Base-by-base conservation (phyloP, 2,888 invertebrate genomes). In the Andrena camellia region DNA sequence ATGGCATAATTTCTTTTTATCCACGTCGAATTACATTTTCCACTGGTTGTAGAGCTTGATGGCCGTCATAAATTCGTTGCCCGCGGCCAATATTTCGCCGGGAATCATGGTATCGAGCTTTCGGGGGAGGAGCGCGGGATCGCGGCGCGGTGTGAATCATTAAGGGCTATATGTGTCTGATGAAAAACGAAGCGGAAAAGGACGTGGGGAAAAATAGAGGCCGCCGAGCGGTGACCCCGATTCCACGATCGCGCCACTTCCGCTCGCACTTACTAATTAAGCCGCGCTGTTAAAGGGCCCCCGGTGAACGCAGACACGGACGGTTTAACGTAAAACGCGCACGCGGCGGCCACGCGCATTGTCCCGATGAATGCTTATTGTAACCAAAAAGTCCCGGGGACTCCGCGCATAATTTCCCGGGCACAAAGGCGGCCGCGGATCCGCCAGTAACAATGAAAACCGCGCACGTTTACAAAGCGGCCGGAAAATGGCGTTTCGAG, bases 311-410 rank as follows among this genome's bases (percentile, higher is more conserved):
- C 59, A 31, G 48, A n/a, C 63, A 20, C 42, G 31, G 31, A 59
- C 64, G 42, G 29, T 71, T 66, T 76, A 76, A 80, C 42, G 59
- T 52, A 52, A 70, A 78, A 78, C 70, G 74, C n/a, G 74, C 60
- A 50, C 60, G 67, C 62, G 66, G 42, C 54, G 70, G 59, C 35
- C 50, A 59, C 59, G 59, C 35, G 78, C 79, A 78, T 81, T 81
- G 80, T 81, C 62, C 71, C 79, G 62, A 67, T 81, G 80, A 81
- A 81, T 78, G 71, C 80, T 78, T 78, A 81, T 78, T 79, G 80
- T 81, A 67, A 79, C 79, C 79, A 63, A 81, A 81, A 81, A 81
- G 67, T 72, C 54, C 48, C 13, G 67, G 60, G 26, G 52, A 79
- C 73, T 69, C 80, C 50, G 73, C 59, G 68, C 68, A 81, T 81